These are phyloP conservation scores for Pocillopora damicornis DNA, from an alignment of 64 coral and sea anemone genomes.

Conservation along the genomic window DNA sequence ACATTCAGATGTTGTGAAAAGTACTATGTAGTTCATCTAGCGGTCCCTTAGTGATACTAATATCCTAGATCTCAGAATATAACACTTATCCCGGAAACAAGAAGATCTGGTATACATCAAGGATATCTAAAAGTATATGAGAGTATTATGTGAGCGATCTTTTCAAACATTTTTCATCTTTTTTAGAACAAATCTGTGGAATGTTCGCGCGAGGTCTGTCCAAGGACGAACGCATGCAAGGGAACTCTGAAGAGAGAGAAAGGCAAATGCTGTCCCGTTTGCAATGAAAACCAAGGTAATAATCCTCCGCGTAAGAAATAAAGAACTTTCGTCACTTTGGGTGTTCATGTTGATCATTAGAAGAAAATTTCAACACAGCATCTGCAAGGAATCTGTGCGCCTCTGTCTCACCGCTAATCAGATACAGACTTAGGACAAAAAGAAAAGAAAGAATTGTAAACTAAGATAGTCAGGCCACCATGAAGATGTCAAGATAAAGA, in stretches of 20 bases:
- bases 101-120: too few species aligned
- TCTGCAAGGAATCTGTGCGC: too few species aligned
- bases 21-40: too few species aligned
- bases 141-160: background rate
- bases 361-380: too few species aligned
- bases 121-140: background rate
- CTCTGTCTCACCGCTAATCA: too few species aligned
- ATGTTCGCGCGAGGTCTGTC: conserved; percentile 28
- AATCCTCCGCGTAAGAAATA: background rate
- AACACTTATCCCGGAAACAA: background rate
- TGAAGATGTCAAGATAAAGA: too few species aligned
- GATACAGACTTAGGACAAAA: too few species aligned
- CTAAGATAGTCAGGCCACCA: too few species aligned
- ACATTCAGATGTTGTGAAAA: background rate
- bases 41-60: too few species aligned
- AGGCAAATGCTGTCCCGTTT: conserved; percentile 28
- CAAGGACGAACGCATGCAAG: background rate
- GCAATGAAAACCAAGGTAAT: conserved; percentile 1
- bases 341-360: too few species aligned
- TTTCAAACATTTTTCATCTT: background rate
- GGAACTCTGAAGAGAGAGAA: conserved; percentile 5
- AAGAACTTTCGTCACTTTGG: background rate
- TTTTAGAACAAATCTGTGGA: conserved; percentile 40
- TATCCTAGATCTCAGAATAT: background rate
- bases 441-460: too few species aligned